A percentile compares a stretch with the other conserved stretches of the same genome.
Conservation (phyloP, 2,888 invertebrate genomes). For the Synergus japonicus region DNA sequence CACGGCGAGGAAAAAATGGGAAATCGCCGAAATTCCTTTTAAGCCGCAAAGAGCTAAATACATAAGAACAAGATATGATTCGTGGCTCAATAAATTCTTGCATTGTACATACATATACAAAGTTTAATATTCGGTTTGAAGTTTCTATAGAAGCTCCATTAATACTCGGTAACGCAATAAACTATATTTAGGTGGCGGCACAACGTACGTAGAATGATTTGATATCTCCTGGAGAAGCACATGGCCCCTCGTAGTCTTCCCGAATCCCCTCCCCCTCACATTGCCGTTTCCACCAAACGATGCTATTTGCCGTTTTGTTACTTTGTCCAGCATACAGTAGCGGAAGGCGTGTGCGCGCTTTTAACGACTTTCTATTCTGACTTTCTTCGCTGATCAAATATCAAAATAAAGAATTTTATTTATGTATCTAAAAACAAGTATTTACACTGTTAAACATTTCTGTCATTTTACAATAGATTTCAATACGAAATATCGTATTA, state of each 20-base stretch:
- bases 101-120: constrained; percentile 14
- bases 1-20: not conserved
- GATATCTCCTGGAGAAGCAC: constrained; percentile 77
- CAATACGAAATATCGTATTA: too few species aligned
- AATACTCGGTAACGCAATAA: constrained; percentile 77
- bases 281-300: constrained; percentile 43
- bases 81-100: constrained; percentile 17
- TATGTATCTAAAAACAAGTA: too few species aligned
- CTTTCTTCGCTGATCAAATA: constrained; percentile 1
- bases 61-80: constrained; percentile 5
- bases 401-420: not conserved
- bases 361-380: constrained; percentile 11
- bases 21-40: not conserved
- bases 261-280: constrained; percentile 55
- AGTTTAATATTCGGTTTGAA: constrained; percentile 59
- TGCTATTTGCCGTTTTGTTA: constrained; percentile 48
- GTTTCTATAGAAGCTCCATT: constrained; percentile 72
- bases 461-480: too few species aligned
- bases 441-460: too few species aligned
- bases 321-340: constrained; percentile 15
- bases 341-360: constrained; percentile 11
- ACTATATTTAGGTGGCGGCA: constrained; percentile 76
- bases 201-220: constrained; percentile 74
- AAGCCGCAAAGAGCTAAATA: constrained; percentile 25
- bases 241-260: constrained; percentile 69